These are phyloP conservation scores for Gulo gulo DNA, from an alignment of 2,113 vertebrate genomes.

Conservation along the genomic window DNA sequence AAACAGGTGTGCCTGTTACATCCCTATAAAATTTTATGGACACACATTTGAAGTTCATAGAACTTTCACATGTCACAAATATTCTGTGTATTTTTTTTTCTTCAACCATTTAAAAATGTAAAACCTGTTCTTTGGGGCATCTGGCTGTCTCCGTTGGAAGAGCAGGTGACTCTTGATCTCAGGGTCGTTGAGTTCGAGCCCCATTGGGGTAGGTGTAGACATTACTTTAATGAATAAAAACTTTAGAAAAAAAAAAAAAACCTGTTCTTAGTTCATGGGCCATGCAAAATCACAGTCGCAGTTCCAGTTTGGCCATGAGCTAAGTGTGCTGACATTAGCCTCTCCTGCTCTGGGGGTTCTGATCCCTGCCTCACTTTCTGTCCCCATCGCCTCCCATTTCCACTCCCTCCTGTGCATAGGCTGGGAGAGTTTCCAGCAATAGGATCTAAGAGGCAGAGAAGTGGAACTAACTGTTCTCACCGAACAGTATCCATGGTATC, in stretches of 20 bases:
- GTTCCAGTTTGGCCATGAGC: background rate
- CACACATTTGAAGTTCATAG: background rate
- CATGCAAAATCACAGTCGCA: background rate
- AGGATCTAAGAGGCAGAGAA: background rate
- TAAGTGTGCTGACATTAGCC: background rate
- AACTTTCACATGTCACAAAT: background rate
- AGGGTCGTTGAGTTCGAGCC: background rate
- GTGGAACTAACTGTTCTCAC: background rate
- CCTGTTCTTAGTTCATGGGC: background rate
- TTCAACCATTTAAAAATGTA: background rate
- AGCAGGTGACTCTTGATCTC: background rate
- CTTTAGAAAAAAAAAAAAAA: background rate
- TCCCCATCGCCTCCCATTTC: background rate
- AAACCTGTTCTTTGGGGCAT: background rate
- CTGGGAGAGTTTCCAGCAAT: background rate
- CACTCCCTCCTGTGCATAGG: accelerated
- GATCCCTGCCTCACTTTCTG: background rate
- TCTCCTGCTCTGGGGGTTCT: background rate
- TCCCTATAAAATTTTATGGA: background rate
- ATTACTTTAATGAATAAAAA: background rate
- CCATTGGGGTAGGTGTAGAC: background rate
- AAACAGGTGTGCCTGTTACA: background rate
- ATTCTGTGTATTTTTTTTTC: background rate
- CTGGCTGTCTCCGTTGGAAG: background rate
- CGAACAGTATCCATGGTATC: accelerated